Base-by-base conservation (phyloP, 2,797 vertebrate species). In the Pangasius mekongensis region DNA sequence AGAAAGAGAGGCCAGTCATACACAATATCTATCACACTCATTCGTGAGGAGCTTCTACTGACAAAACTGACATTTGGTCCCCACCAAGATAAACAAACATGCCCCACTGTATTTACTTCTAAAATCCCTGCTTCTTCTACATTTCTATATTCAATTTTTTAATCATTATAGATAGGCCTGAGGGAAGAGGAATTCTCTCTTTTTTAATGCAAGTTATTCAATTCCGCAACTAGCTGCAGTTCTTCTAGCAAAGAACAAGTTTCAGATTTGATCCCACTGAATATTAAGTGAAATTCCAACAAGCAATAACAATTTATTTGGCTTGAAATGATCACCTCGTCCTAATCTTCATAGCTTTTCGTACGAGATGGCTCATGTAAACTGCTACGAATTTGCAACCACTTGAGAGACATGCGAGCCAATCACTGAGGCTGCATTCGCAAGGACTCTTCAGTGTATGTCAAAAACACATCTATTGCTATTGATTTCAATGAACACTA, bases 1-100 rank as follows among this genome's bases (percentile, higher is more conserved):
- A 90, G 91, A 90, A 94, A 93, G 33, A 88, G 43, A n/a, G 16
- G 81, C 93, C 89, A 82, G 93, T 93, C 92, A 88, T 88, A 89
- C 90, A 93, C 92, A 94, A 88, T 94, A 47, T 83, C 39, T 27
- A 80, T 62, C 81, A 81, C 52, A 67, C n/a, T 52, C 81, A 43
- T 58, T 66, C 54, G 9, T 36, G 18, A 33, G 14, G 30, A 39
- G 36, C 18, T 69, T 33, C 67, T 73, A 22, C 3, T 39, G 36
- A 73, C 20, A 43, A 22, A 20, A 80, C 33, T 56, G 30, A 58
- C 67, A 39, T 73, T 73, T 73, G 71, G 39, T 43, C 39, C 36
- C 1, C 0, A 71, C 39, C 20, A 47, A 27, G 10, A 43, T 5
- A 14, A 11, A 49, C 5, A 52, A 11, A 36, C 30, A 69, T 16